phyloP scores from a whole-genome alignment of 2,113 vertebrate genomes.

The Nesogale talazaci region DNA sequence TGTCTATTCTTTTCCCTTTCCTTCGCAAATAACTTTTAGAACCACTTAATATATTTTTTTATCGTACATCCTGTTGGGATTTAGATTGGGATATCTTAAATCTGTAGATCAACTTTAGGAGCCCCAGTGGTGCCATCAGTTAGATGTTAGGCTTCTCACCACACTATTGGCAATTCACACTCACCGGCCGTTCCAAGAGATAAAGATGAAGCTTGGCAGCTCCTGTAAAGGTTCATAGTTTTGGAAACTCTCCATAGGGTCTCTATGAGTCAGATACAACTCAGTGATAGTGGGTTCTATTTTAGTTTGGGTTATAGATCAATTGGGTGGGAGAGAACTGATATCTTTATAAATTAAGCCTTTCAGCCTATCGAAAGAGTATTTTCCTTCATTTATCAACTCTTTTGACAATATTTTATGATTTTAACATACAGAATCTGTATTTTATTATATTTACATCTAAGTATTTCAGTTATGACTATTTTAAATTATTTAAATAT shows the following conservation, averaged over 20 bases:
- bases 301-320: neutral
- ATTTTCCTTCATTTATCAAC: neutral
- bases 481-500: slow-evolving; percentile 9
- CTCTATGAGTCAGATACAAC: too few species aligned
- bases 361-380: neutral
- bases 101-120: neutral
- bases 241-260: too few species aligned
- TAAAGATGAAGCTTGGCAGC: too few species aligned
- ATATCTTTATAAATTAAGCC: neutral
- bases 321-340: neutral
- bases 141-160: too few species aligned
- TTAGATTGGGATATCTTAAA: neutral
- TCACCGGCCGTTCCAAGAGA: too few species aligned
- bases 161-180: too few species aligned
- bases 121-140: too few species aligned
- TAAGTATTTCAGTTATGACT: neutral
- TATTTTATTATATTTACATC: neutral
- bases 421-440: neutral
- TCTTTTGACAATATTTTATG: neutral
- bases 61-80: neutral
- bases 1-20: neutral
- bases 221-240: too few species aligned
- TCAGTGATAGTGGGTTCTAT: too few species aligned
- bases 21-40: neutral
- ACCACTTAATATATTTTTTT: neutral